phyloP scores from a whole-genome alignment of 2,888 invertebrate genomes.

The Pelosia muscerda region DNA sequence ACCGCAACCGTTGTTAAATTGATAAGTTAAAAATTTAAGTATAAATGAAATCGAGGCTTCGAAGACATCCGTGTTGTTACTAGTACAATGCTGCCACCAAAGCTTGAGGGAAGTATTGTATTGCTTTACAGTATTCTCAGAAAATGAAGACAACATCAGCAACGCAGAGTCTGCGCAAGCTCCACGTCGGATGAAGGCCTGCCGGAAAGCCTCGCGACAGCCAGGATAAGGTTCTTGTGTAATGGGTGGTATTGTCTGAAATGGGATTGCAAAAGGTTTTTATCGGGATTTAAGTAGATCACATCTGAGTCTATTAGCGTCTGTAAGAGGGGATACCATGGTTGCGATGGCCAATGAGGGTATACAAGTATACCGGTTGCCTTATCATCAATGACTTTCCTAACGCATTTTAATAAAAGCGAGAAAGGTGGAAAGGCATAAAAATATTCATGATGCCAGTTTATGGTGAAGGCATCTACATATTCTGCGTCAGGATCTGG shows the following conservation, averaged over 20 bases:
- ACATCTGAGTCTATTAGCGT: neutral
- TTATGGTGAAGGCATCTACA: neutral
- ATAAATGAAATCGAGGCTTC: neutral
- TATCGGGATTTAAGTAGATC: neutral
- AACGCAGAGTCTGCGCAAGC: neutral
- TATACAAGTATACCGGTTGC: neutral
- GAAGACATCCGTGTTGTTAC: neutral
- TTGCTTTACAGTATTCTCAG: neutral
- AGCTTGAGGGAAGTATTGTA: neutral
- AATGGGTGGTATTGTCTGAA: neutral
- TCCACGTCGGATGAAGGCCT: neutral
- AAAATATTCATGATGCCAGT: neutral
- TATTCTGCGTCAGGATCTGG: neutral
- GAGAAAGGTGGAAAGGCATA: constrained; percentile 11
- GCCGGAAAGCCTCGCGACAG: neutral
- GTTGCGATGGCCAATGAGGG: neutral
- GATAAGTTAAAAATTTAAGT: neutral
- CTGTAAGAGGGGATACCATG: neutral
- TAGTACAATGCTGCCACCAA: neutral
- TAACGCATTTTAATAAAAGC: neutral
- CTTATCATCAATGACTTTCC: neutral
- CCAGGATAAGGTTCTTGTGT: neutral
- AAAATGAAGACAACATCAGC: neutral
- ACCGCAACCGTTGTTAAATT: neutral
- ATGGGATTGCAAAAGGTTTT: neutral